Percentiles rank a stretch among this genome's conserved stretches.
Conservation (phyloP, 2,888 invertebrate genomes). For the Nomada fucata region DNA sequence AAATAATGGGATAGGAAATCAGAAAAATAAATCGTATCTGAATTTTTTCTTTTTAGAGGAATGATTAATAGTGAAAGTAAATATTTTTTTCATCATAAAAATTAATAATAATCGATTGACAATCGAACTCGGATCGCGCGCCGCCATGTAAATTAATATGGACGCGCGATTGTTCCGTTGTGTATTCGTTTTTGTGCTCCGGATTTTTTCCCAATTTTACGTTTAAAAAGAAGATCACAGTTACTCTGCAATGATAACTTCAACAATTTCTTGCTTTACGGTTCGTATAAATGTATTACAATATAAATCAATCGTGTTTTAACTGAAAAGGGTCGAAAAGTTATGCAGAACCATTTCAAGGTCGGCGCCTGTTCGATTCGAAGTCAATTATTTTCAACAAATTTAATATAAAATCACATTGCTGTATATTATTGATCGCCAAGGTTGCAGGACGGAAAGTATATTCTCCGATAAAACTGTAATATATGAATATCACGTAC, state of each 20-base stretch:
- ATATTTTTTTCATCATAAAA: neutral
- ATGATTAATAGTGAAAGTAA: neutral
- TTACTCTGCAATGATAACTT: neutral
- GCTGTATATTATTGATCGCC: no score
- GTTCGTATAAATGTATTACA: constrained; percentile 18
- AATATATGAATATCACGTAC: constrained; percentile 14
- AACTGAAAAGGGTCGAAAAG: neutral
- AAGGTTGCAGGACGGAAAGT: no score
- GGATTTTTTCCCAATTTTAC: neutral
- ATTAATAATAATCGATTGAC: neutral
- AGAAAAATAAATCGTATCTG: neutral
- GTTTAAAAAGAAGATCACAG: neutral
- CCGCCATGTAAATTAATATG: neutral
- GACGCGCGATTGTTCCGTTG: neutral
- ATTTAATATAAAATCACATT: neutral
- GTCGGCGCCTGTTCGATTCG: neutral
- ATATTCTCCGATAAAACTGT: no score
- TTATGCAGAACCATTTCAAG: neutral
- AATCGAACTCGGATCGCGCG: constrained; percentile 19
- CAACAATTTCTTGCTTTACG: neutral
- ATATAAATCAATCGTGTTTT: constrained; percentile 1
- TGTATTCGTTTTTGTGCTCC: neutral
- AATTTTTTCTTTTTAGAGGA: neutral
- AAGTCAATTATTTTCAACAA: neutral
- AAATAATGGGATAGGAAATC: neutral